Percentiles rank a stretch among this genome's conserved stretches.
These are phyloP conservation scores for Baryphthengus martii DNA, from an alignment of 2,113 vertebrate species.

Conservation along the genomic window DNA sequence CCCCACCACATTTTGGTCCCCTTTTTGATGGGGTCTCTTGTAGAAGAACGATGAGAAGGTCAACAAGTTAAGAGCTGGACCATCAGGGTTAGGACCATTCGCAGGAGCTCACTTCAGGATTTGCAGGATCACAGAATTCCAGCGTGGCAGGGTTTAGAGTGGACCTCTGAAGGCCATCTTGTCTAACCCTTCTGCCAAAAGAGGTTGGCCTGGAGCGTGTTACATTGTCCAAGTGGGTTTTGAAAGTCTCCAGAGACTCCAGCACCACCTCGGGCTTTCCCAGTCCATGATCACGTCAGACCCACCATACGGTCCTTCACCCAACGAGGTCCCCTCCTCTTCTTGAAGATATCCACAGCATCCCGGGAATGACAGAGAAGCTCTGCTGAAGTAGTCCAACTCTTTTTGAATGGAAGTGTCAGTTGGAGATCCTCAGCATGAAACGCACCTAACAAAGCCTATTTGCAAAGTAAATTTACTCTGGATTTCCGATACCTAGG, in stretches of 20 bases:
- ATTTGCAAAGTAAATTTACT: constrained; percentile 93
- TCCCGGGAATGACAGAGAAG: neutral
- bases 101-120: accelerated
- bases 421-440: constrained; percentile 70
- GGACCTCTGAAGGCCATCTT: neutral
- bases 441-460: constrained; percentile 76
- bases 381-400: constrained; percentile 60
- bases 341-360: neutral
- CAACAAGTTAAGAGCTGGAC: neutral
- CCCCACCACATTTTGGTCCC: accelerated
- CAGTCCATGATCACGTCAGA: accelerated
- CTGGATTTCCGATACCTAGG: constrained; percentile 84
- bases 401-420: constrained; percentile 79
- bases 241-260: neutral
- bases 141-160: neutral
- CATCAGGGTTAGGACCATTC: accelerated
- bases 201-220: neutral
- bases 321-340: neutral
- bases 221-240: neutral
- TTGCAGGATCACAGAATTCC: neutral
- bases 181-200: neutral
- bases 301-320: neutral
- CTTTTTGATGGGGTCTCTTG: accelerated
- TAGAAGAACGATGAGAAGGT: accelerated
- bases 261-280: accelerated